A percentile compares a stretch with the other conserved stretches of the same genome.
These are phyloP conservation scores for Dasyurus viverrinus DNA, from an alignment of 2,113 vertebrate species.

Conservation along the genomic window DNA sequence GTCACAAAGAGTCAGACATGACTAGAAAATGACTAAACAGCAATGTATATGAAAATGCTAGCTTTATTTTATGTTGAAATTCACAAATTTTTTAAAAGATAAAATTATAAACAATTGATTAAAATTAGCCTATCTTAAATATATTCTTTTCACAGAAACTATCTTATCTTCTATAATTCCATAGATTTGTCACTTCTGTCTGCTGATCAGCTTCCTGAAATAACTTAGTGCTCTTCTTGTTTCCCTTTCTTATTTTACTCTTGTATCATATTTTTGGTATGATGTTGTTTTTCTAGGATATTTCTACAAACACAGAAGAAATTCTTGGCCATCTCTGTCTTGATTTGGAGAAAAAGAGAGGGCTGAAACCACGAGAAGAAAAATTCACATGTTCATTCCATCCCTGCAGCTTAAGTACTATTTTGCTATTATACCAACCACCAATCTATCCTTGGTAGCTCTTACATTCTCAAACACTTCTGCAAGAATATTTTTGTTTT, in stretches of 20 bases:
- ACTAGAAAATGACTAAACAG: neutral
- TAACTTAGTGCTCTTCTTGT: neutral
- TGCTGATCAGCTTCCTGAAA: neutral
- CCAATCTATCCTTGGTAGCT: constrained; percentile 61
- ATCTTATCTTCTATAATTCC: neutral
- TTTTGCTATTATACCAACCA: constrained; percentile 66
- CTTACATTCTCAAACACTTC: constrained; percentile 69
- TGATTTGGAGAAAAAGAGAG: constrained; percentile 49
- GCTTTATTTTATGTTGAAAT: neutral
- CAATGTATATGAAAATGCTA: neutral
- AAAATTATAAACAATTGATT: neutral
- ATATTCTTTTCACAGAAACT: neutral
- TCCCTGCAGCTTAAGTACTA: constrained; percentile 59
- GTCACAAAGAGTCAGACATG: neutral
- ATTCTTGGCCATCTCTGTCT: constrained; percentile 39
- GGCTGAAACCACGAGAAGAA: constrained; percentile 15
- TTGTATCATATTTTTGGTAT: neutral
- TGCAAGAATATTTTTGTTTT: constrained; percentile 68
- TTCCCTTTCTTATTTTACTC: neutral
- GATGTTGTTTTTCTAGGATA: neutral
- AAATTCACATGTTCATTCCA: constrained; percentile 44
- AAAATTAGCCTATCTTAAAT: neutral
- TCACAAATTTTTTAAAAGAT: neutral
- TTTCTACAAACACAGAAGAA: constrained; percentile 9
- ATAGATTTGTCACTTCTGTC: neutral